These are phyloP conservation scores for Chloromyia formosa DNA, from an alignment of 2,888 invertebrate genomes.

Conservation along the genomic window DNA sequence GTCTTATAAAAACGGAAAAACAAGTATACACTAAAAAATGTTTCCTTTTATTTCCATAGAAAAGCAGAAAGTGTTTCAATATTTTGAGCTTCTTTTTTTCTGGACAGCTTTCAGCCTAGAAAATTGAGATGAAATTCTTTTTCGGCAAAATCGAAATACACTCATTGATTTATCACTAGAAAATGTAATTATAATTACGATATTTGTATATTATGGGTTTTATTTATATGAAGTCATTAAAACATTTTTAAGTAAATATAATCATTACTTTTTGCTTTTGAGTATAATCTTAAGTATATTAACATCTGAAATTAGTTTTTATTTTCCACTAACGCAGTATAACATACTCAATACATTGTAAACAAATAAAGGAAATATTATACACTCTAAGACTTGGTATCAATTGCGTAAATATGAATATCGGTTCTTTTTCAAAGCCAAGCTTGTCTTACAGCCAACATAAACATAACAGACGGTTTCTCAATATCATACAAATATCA, in stretches of 20 bases:
- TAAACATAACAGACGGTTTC: conserved; percentile 25
- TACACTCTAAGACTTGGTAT: conserved; percentile 2
- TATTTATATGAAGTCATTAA: conserved; percentile 24
- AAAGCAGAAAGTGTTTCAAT: background rate
- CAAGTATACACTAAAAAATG: background rate
- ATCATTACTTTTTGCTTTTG: background rate
- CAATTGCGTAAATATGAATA: background rate
- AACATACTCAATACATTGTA: conserved; percentile 7
- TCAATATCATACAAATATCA: conserved; percentile 35
- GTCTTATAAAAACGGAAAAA: conserved; percentile 11
- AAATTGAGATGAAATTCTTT: conserved; percentile 5
- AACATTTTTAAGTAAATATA: background rate
- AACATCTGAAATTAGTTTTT: background rate
- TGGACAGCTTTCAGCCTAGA: background rate
- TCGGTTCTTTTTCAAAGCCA: background rate
- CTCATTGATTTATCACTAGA: background rate
- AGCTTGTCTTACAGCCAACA: background rate
- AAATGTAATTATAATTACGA: conserved; percentile 13
- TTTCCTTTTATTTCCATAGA: background rate
- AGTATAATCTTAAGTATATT: background rate
- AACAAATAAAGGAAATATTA: background rate
- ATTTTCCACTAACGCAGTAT: background rate
- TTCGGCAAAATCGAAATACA: background rate
- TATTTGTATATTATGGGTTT: conserved; percentile 40
- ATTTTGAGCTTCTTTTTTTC: conserved; percentile 4